Percentiles rank a stretch among this genome's conserved stretches.
phyloP scores from a whole-genome alignment of 2,888 invertebrate genomes.

The Xanthia icteritia region DNA sequence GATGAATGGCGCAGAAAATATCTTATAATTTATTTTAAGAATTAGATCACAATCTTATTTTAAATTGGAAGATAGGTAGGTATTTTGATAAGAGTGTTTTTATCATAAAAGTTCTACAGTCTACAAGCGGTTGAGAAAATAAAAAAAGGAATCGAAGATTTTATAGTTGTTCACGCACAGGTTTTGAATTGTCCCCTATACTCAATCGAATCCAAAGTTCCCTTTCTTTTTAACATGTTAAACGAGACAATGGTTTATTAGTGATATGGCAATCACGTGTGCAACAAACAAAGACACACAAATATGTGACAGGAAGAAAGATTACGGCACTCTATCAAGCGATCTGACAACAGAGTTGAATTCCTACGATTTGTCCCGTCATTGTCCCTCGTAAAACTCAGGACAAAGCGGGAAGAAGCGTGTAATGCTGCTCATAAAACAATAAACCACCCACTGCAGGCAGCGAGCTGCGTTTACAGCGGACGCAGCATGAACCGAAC shows the following conservation, averaged over 20 bases:
- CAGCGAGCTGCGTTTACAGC: conserved; percentile 51
- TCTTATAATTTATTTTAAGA: conserved; percentile 51
- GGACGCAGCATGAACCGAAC: conserved; percentile 64
- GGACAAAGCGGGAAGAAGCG: conserved; percentile 77
- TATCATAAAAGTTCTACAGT: not conserved
- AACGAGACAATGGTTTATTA: conserved; percentile 66
- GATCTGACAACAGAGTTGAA: conserved; percentile 80
- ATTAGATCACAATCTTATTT: conserved; percentile 45
- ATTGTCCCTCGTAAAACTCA: conserved; percentile 77
- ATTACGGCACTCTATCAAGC: conserved; percentile 82
- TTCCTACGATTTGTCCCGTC: conserved; percentile 82
- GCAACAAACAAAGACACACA: conserved; percentile 69
- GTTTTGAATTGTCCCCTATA: conserved; percentile 27
- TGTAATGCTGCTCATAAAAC: conserved; percentile 84
- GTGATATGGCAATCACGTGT: conserved; percentile 68
- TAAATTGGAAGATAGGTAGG: not conserved
- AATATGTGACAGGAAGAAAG: conserved; percentile 84
- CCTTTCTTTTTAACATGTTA: conserved; percentile 46
- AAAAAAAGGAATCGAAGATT: conserved; percentile 4
- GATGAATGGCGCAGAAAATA: conserved; percentile 61
- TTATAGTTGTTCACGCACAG: conserved; percentile 16
- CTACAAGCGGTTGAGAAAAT: not conserved
- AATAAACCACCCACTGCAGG: conserved; percentile 86
- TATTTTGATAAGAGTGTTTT: not conserved
- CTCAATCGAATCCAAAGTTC: conserved; percentile 28